phyloP scores from a whole-genome alignment of 1,140 invertebrate species.

The Apis cerana region DNA sequence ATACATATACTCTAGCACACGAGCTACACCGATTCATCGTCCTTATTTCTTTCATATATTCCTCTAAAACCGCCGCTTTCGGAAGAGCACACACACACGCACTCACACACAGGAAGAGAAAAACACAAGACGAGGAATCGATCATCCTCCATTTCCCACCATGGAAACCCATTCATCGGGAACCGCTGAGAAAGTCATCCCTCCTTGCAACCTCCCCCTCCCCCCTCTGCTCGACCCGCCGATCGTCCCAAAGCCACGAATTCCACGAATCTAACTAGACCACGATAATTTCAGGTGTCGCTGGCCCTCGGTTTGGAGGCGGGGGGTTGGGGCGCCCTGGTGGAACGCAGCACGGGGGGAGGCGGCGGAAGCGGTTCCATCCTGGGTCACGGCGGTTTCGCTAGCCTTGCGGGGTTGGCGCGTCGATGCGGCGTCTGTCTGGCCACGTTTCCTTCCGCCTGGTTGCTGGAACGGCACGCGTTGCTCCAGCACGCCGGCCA shows the following conservation, averaged over 20 bases:
- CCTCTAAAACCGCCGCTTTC: too few species aligned
- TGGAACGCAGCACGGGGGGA: constrained; percentile 76
- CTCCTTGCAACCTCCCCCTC: too few species aligned
- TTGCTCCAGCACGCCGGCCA: constrained; percentile 88
- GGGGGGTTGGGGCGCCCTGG: constrained; percentile 82
- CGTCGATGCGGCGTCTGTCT: constrained; percentile 89
- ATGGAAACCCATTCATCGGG: neutral
- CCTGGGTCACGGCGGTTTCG: constrained; percentile 77
- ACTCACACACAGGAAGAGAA: too few species aligned
- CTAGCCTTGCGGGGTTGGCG: constrained; percentile 76
- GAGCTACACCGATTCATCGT: too few species aligned
- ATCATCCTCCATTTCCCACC: too few species aligned
- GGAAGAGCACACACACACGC: too few species aligned
- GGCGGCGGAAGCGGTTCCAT: constrained; percentile 78
- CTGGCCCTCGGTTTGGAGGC: constrained; percentile 80
- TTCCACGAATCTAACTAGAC: constrained; percentile 6
- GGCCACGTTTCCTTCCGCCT: constrained; percentile 90
- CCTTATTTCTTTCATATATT: too few species aligned
- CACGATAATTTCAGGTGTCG: constrained; percentile 73
- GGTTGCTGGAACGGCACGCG: constrained; percentile 90
- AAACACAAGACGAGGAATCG: too few species aligned
- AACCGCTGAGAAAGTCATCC: too few species aligned
- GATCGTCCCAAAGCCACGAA: neutral
- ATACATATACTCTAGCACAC: too few species aligned
- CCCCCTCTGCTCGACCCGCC: too few species aligned